Conservation (phyloP, 2,797 vertebrate species). For the Spinus pinus region DNA sequence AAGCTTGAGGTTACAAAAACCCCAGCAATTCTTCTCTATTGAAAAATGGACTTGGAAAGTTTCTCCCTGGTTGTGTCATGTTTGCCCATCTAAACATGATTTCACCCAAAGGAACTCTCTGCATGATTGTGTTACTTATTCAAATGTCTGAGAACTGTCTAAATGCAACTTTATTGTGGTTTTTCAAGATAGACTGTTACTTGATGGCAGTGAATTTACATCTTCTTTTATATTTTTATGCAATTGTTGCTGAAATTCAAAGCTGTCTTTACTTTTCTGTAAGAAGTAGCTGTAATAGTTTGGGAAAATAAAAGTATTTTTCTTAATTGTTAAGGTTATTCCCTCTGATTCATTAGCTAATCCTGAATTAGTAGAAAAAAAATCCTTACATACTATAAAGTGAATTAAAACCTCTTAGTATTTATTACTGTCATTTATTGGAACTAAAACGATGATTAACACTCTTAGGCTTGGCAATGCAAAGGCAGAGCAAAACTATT, state of each 20-base stretch:
- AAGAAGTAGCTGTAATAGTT: background rate
- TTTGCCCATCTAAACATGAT: background rate
- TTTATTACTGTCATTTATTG: background rate
- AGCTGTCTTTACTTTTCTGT: background rate
- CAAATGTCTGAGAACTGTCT: background rate
- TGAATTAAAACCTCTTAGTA: background rate
- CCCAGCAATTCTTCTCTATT: background rate
- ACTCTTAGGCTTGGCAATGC: background rate
- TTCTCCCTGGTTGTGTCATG: background rate
- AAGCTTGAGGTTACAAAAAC: background rate
- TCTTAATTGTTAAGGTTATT: background rate
- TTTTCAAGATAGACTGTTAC: background rate
- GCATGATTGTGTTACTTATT: background rate
- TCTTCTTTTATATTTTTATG: background rate
- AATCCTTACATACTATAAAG: background rate
- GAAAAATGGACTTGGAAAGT: background rate
- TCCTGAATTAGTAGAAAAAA: background rate
- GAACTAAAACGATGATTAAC: background rate
- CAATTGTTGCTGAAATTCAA: background rate
- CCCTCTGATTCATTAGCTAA: background rate
- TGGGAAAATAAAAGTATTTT: background rate
- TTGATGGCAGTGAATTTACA: background rate
- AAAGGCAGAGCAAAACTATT: background rate
- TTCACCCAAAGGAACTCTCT: background rate
- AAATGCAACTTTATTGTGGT: background rate